Percentiles rank a stretch among this genome's conserved stretches.
Evolutionary conservation across 2,888 invertebrate species (phyloP).

Genomic region (Taenaris catops): DNA sequence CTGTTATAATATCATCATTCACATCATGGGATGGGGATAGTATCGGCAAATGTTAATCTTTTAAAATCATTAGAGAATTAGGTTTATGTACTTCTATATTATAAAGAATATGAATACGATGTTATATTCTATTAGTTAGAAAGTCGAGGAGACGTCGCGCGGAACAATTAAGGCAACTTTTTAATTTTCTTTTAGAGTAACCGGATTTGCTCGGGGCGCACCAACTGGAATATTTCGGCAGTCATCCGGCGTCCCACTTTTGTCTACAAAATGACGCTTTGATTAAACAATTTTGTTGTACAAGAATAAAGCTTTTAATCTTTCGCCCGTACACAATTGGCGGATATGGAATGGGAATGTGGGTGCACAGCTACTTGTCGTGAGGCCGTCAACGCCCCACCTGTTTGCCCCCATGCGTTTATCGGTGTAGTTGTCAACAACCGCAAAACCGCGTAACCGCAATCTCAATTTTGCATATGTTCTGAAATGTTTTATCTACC

Average conservation of each 20-base stretch:
- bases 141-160: too few species aligned
- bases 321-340: conserved; percentile 19
- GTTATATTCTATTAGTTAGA: too few species aligned
- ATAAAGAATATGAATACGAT: too few species aligned
- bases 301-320: conserved; percentile 32
- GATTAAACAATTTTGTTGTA: conserved; percentile 29
- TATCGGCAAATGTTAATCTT: too few species aligned
- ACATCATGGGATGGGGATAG: too few species aligned
- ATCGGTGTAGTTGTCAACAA: conserved; percentile 10
- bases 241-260: conserved; percentile 13
- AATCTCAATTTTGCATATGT: too few species aligned
- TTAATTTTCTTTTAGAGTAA: conserved; percentile 10
- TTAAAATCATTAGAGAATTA: too few species aligned
- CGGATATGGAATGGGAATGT: conserved; percentile 7
- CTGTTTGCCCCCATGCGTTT: conserved; percentile 3
- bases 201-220: conserved; percentile 1
- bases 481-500: too few species aligned
- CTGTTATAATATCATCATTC: too few species aligned
- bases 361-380: conserved; percentile 18
- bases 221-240: conserved; percentile 2
- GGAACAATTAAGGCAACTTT: conserved; percentile 6
- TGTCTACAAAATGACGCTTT: conserved; percentile 22
- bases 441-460: too few species aligned
- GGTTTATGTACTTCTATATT: too few species aligned
- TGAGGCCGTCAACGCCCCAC: conserved; percentile 17